Evolutionary conservation across 92 coral and sea anemone species (phyloP), one percentile per base, ranked within the genome.

Genomic region (Zoanthus gigantus): DNA sequence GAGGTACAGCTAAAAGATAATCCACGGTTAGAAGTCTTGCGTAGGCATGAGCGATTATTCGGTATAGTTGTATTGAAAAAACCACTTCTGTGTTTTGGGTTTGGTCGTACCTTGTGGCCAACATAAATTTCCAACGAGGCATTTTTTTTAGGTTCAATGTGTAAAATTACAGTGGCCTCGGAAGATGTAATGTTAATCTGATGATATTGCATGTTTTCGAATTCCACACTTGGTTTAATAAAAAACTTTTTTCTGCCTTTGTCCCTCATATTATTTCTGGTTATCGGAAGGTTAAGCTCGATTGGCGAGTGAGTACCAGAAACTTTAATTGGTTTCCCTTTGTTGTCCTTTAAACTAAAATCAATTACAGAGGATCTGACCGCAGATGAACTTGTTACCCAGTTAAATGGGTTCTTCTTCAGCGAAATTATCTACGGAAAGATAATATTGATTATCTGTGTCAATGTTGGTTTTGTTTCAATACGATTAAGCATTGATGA

Each of bases 311-410:
- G 83, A 17, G 92, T 86, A 47, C 94, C 95, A 47, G 88, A 90
- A 23, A 94, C 83, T 65, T 92, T 82, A 50, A 93, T 56, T 45
- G 80, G 69, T 34, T 83, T 85, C 11, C 98, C 98, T 28, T 83
- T 89, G 17, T 69, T 78, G n/a, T 92, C 71, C 57, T 94, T 92
- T 16, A 94, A 79, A 31, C 90, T 81, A 79, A 94, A 94, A 73
- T 94, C 98, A 6, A 91, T 82, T 5, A 94, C 95, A 16, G 95
- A 90, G 7, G 98, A 94, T 71, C 85, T 94, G 67, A 94, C 93
- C 17, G 89, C 82, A 16, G 87, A 65, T 3, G 98, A 91, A 14
- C 91, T 88, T 45, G 50, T 37, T 76, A 91, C 98, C 98, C 98
- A 94, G 10, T 95, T 94, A 71, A 90, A 94, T 4, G 98, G 98